These are phyloP conservation scores for Platysternon megacephalum DNA, from an alignment of 2,113 vertebrate species.

Conservation along the genomic window DNA sequence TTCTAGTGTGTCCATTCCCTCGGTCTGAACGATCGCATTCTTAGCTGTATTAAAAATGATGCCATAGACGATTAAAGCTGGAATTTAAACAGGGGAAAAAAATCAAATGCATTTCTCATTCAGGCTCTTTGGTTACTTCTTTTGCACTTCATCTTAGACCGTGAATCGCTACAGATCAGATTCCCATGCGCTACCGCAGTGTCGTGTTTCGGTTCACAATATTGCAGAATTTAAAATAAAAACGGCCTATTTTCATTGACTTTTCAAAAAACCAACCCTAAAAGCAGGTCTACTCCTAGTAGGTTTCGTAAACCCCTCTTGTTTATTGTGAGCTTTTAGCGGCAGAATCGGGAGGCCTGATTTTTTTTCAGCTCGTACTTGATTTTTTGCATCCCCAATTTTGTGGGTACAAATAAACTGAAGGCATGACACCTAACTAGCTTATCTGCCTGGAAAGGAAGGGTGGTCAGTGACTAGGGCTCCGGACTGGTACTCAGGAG, in stretches of 20 bases:
- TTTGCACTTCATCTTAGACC: constrained; percentile 55
- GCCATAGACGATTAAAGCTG: constrained; percentile 33
- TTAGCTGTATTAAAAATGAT: constrained; percentile 58
- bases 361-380: constrained; percentile 23
- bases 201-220: neutral
- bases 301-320: constrained; percentile 22
- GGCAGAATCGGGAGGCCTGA: neutral
- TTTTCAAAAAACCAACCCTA: neutral
- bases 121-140: neutral
- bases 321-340: constrained; percentile 18
- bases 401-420: neutral
- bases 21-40: constrained; percentile 47
- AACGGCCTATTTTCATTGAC: constrained; percentile 54
- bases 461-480: neutral
- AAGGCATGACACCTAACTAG: neutral
- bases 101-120: neutral
- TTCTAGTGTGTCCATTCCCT: neutral
- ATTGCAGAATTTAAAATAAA: neutral
- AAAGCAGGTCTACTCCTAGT: constrained; percentile 37
- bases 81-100: neutral
- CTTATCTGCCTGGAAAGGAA: neutral
- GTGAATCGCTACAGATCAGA: constrained; percentile 30
- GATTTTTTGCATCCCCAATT: constrained; percentile 18
- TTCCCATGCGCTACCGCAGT: constrained; percentile 45
- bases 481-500: neutral